Base-by-base conservation (phyloP, 2,797 vertebrate species). In the Sternotherus odoratus region DNA sequence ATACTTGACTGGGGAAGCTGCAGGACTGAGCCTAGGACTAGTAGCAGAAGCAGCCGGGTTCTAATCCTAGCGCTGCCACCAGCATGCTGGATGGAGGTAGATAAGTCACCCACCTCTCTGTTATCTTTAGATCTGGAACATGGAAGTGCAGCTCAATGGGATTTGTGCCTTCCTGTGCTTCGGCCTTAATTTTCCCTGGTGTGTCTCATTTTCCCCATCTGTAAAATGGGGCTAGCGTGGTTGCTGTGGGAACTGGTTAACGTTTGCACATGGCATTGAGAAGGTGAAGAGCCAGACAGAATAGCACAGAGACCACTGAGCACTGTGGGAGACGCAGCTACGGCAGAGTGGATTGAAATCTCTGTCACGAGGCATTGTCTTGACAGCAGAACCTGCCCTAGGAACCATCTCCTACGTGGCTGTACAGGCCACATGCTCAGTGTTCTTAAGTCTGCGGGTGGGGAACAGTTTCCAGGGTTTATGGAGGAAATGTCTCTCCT, bases 161-260 rank as follows among this genome's bases (percentile, higher is more conserved):
- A 83, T 94, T 57, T 88, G 60, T 88, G 56, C 82, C 88, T 95
- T 96, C 88, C 60, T 91, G 86, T 94, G 89, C 82, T 78, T 91
- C 93, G 90, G 93, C 63, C 91, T 95, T 95, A 94, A 92, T 84
- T 94, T 93, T 16, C 89, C 87, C 33, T 49, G 0, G 0, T 66
- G 50, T 96, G 96, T 95, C 96, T 96, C 95, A 96, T 95, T 94
- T 83, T 11, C 13, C 83, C 86, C 88, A 87, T 77, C 63, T 91
- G 91, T 95, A 94, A 94, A 94, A 91, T 88, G 3, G 3, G 21
- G 96, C 96, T 95, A 23, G 8, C 6, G 4, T 0, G 11, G 89
- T 46, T 85, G 93, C 95, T 95, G 94, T 57, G 91, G 94, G 63
- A 39, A 80, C 72, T 46, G 79, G 72, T 75, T 90, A 28, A 75